A percentile compares a stretch with the other conserved stretches of the same genome.
Evolutionary conservation across 2,888 invertebrate species (phyloP).

Genomic region (Theretra japonica): DNA sequence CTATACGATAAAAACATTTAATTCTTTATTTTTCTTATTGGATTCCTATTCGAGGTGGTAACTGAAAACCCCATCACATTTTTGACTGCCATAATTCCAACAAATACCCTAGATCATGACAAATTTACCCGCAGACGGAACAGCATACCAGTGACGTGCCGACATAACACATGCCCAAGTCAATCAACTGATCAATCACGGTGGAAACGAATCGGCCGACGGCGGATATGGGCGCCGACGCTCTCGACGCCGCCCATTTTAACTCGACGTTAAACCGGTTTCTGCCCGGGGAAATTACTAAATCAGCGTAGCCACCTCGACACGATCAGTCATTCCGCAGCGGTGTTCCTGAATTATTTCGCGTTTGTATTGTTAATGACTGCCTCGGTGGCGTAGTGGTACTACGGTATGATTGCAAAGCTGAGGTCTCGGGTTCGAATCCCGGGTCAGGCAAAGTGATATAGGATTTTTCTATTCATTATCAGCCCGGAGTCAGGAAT

Average conservation of each 20-base stretch:
- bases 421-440: too few relatives aligned
- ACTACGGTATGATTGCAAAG: too few relatives aligned
- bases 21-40: too few relatives aligned
- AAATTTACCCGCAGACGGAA: not conserved
- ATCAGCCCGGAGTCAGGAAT: too few relatives aligned
- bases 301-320: conserved; percentile 17
- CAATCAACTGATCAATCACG: conserved; percentile 58
- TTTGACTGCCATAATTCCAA: too few relatives aligned
- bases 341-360: not conserved
- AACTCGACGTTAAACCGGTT: conserved; percentile 51
- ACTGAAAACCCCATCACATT: too few relatives aligned
- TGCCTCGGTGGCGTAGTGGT: too few relatives aligned
- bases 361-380: not conserved
- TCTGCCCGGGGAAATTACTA: conserved; percentile 42
- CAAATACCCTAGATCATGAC: too few relatives aligned
- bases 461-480: too few relatives aligned
- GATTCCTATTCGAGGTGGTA: too few relatives aligned
- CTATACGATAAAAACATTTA: too few relatives aligned
- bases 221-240: conserved; percentile 61
- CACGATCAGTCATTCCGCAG: not conserved
- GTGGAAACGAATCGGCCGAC: conserved; percentile 39
- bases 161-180: not conserved
- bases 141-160: not conserved
- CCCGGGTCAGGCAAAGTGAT: too few relatives aligned
- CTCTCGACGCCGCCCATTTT: conserved; percentile 67